These are phyloP conservation scores for Condylostylus longicornis DNA, from an alignment of 1,140 invertebrate species.

Conservation along the genomic window DNA sequence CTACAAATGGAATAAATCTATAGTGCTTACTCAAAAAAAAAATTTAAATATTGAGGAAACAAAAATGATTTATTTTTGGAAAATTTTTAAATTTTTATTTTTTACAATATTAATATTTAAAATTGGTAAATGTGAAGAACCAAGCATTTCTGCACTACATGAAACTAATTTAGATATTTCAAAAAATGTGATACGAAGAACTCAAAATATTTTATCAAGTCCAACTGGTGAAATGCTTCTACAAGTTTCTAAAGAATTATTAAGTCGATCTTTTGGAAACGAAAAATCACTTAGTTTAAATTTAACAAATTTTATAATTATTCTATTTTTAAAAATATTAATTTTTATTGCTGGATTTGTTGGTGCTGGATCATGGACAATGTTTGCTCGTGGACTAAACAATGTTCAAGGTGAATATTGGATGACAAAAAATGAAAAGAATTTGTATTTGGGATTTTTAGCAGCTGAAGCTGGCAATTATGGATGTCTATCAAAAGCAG, in stretches of 20 bases:
- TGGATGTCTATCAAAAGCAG: slow-evolving; percentile 57
- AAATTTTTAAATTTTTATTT: too few species aligned
- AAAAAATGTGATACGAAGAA: too few species aligned
- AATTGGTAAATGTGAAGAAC: too few species aligned
- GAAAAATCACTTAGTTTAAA: slow-evolving; percentile 64
- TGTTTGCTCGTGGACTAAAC: slow-evolving; percentile 39
- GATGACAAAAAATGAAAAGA: slow-evolving; percentile 1
- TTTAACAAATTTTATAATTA: slow-evolving; percentile 61
- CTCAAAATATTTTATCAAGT: slow-evolving; percentile 35
- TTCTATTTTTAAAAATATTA: slow-evolving; percentile 64
- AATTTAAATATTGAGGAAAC: too few species aligned
- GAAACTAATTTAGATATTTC: too few species aligned
- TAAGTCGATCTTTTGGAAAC: slow-evolving; percentile 45
- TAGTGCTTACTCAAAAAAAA: too few species aligned
- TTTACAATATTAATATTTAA: too few species aligned
- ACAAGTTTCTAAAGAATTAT: slow-evolving; percentile 47
- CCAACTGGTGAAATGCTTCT: slow-evolving; percentile 41
- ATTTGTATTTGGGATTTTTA: slow-evolving; percentile 51
- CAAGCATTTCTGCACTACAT: too few species aligned
- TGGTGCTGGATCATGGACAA: slow-evolving; percentile 47
- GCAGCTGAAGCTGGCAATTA: slow-evolving; percentile 47
- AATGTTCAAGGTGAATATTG: neutral
- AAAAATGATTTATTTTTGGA: too few species aligned
- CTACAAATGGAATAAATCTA: too few species aligned
- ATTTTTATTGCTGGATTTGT: slow-evolving; percentile 64